A percentile compares a stretch with the other conserved stretches of the same genome.
These are phyloP conservation scores for Formica selysi DNA, from an alignment of 1,140 invertebrate genomes.

Conservation along the genomic window DNA sequence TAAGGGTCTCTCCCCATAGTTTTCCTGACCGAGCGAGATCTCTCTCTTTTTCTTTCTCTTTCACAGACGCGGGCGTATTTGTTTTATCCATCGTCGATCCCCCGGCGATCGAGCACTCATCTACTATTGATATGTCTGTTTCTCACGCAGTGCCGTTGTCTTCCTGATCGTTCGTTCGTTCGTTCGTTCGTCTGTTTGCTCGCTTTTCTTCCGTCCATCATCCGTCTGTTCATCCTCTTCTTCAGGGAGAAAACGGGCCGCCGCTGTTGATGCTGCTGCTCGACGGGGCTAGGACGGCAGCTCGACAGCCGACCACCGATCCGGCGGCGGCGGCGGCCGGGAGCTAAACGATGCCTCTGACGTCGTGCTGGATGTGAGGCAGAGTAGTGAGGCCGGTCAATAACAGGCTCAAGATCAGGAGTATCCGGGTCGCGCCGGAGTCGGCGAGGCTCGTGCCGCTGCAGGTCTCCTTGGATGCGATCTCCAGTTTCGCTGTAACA, in stretches of 20 bases:
- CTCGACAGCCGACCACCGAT: constrained; percentile 51
- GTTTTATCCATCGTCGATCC: constrained; percentile 49
- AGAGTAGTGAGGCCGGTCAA: constrained; percentile 51
- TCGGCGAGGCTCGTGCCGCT: constrained; percentile 75
- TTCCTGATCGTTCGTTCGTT: constrained; percentile 43
- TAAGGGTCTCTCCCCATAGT: background rate
- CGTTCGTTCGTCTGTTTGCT: constrained; percentile 9
- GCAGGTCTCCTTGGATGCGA: constrained; percentile 82
- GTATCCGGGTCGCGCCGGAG: constrained; percentile 30
- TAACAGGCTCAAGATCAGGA: constrained; percentile 60
- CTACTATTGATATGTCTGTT: constrained; percentile 63
- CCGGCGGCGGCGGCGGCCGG: constrained; percentile 19
- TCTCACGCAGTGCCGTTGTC: constrained; percentile 47
- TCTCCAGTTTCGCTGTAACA: constrained; percentile 84
- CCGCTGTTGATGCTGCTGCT: constrained; percentile 19
- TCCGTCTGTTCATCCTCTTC: constrained; percentile 25
- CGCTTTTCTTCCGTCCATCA: background rate
- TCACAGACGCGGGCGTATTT: constrained; percentile 36
- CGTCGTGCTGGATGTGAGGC: constrained; percentile 49
- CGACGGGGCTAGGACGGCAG: constrained; percentile 58
- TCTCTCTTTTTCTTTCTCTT: background rate
- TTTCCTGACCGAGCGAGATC: constrained; percentile 35
- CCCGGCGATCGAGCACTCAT: constrained; percentile 56
- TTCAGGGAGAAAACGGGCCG: constrained; percentile 40
- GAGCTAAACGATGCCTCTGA: constrained; percentile 70